Base-by-base conservation (phyloP, 2,113 vertebrate species). In the Nothobranchius furzeri region DNA sequence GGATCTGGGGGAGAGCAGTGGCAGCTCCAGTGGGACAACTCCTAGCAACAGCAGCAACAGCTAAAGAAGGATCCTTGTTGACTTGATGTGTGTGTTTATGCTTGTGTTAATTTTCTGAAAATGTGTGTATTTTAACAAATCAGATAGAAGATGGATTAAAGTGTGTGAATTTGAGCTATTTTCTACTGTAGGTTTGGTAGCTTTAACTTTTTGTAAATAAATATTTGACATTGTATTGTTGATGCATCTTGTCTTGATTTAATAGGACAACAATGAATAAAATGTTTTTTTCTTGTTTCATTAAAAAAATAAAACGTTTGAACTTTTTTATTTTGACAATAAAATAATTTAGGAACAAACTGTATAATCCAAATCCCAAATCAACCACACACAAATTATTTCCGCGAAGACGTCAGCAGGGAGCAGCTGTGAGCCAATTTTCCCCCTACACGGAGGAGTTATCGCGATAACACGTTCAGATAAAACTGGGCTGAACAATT, bases 401-500 rank as follows among this genome's bases (percentile, higher is more conserved):
- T 7, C 2, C 11, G 43, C 11, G 12, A 60, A 58, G 0, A 9
- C 13, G 7, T 70, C 86, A 9, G 1, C 30, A 73, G 78, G 9
- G 12, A 75, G 69, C 65, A 63, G 24, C 1, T 36, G 10, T 35
- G 0, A 20, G 7, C 2, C 1, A 0, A 3, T 15, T 17, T 52
- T 17, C 30, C 2, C 9, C 0, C 20, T 20, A 11, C 4, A 0
- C 1, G 9, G 6, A 6, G 2, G 11, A 85, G 86, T 62, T 86
- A 59, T 93, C 93, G 92, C 93, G 93, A 92, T 75, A 37, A n/a
- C 45, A n/a, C 0, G 0, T 8, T 6, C 0, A 0, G 1, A 89
- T 89, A 93, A 85, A 86, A 40, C 0, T 8, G 3, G 2, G 5
- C 58, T 79, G 65, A 73, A 80, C 81, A 64, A 4, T 0, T 1